phyloP scores from a whole-genome alignment of 2,113 vertebrate species.

The Campylomormyrus tamandua region DNA sequence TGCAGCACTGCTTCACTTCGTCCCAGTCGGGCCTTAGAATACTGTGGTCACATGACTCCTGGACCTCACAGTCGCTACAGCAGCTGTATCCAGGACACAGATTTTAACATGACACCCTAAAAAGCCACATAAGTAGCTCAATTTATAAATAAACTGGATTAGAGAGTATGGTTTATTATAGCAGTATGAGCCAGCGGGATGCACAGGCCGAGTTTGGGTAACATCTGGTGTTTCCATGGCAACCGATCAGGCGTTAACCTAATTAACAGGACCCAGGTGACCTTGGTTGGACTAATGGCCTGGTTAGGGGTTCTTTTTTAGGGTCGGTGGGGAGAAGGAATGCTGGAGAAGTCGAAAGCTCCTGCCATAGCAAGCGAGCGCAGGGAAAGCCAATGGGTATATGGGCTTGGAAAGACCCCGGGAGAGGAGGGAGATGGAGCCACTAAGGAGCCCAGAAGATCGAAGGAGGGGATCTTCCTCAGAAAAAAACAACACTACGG shows the following conservation, averaged over 20 bases:
- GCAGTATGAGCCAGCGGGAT: background rate
- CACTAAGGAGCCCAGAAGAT: background rate
- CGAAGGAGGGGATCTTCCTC: background rate
- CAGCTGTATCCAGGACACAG: background rate
- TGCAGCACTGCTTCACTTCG: background rate
- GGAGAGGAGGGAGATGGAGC: background rate
- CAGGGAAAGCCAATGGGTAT: background rate
- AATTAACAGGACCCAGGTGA: slow-evolving; percentile 3
- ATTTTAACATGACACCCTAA: background rate
- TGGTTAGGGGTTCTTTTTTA: background rate
- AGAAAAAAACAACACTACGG: background rate
- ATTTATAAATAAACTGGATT: background rate
- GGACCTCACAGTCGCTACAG: background rate
- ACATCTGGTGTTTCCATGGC: background rate
- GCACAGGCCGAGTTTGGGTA: background rate
- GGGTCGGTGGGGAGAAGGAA: background rate
- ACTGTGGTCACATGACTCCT: background rate
- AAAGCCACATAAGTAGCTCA: slow-evolving; percentile 1
- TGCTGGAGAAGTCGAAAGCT: background rate
- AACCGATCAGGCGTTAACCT: background rate
- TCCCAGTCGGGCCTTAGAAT: background rate
- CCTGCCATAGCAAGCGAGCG: background rate
- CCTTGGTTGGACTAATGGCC: slow-evolving; percentile 7
- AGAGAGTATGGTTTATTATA: background rate
- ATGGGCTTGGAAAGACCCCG: background rate